Evolutionary conservation across 2,113 vertebrate species (phyloP), one percentile per base, ranked within the genome.

Genomic region (Tupaia chinensis): DNA sequence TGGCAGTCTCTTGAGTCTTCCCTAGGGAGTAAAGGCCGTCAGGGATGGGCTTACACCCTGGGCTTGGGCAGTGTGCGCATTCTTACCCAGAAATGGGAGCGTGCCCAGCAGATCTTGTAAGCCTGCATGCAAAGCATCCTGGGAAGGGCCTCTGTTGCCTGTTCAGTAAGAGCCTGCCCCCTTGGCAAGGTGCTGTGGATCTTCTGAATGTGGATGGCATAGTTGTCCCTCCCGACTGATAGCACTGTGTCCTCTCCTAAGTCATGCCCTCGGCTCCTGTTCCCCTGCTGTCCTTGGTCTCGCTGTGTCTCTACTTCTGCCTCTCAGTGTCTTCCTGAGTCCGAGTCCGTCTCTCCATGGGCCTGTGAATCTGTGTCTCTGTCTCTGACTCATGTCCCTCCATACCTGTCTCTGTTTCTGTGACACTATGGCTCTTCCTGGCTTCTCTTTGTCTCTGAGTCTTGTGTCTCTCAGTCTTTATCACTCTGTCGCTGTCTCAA

Each of bases 101-200:
- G 2, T 78, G 44, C 58, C 87, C 34, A 73, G 22, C 13, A 79
- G 72, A 53, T 81, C 69, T 78, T 87, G 54, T 65, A 70, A 58
- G 74, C 58, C 69, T 4, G 0, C 5, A 25, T 20, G 13, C n/a
- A 79, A 23, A 80, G 20, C 19, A 91, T 61, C 29, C 88, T 92
- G 65, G 87, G 53, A 91, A 74, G 69, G 16, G 23, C 83, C 93
- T 74, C 32, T 84, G 72, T 90, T 91, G 66, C 65, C 32, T 85
- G 68, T 74, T 63, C 27, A 83, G 7, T 74, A 89, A 83, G 32
- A 54, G 20, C 17, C 63, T 89, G 23, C 27, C 27, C 7, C 27
- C 19, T 77, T 23, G 63, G 19, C n/a, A 29, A 77, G 73, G 58
- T 77, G 32, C 81, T 81, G 3, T 68, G n/a, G 17, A 53, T 27